phyloP scores from a whole-genome alignment of 2,888 invertebrate genomes.

The Leistus spinibarbis region DNA sequence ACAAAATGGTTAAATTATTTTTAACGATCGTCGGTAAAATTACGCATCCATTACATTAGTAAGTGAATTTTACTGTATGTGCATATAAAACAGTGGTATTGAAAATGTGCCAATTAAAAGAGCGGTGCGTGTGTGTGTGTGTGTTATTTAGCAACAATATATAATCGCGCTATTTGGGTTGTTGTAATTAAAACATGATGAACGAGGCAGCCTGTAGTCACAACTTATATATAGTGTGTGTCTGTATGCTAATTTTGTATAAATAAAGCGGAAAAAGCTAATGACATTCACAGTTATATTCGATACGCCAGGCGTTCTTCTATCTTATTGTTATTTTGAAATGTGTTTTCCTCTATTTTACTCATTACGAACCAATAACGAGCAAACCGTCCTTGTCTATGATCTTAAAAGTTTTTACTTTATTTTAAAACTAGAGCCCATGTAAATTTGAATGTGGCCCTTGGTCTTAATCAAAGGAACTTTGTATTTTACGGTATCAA shows the following conservation, averaged over 20 bases:
- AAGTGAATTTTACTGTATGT: background rate
- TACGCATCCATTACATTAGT: conserved; percentile 14
- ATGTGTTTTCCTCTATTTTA: background rate
- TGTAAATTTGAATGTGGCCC: no score
- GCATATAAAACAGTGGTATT: background rate
- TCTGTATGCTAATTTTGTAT: background rate
- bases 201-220: background rate
- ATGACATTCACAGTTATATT: background rate
- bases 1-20: conserved; percentile 11
- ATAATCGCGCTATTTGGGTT: conserved; percentile 13
- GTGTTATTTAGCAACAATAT: conserved; percentile 16
- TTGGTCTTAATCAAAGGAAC: no score
- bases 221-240: background rate
- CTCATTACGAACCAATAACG: no score
- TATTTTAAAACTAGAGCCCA: no score
- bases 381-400: background rate
- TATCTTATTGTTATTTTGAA: background rate
- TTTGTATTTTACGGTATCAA: no score
- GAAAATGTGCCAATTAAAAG: conserved; percentile 6
- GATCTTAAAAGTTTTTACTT: background rate
- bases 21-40: background rate
- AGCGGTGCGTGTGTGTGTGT: no score
- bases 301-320: background rate
- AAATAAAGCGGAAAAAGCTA: conserved; percentile 5
- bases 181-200: conserved; percentile 10